Percentiles rank a stretch among this genome's conserved stretches.
These are phyloP conservation scores for Apoda limacodes DNA, from an alignment of 2,888 invertebrate genomes.

Conservation along the genomic window DNA sequence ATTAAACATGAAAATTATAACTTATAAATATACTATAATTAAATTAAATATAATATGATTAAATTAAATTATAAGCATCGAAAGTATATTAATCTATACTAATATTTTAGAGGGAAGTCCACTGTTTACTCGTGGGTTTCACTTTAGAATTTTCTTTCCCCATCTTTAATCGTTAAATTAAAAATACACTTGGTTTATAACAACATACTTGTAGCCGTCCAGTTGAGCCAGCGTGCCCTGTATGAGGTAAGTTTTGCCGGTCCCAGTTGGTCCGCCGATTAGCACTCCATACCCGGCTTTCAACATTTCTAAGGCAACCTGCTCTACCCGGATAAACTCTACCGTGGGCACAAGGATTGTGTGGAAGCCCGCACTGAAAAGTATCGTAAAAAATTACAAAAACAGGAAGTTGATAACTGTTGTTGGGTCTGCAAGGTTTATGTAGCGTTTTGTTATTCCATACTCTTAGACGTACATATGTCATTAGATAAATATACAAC, in stretches of 20 bases:
- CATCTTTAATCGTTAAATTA: too few species aligned
- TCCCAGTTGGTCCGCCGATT: slow-evolving; percentile 88
- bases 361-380: slow-evolving; percentile 79
- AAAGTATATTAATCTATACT: too few species aligned
- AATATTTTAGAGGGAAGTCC: too few species aligned
- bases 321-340: slow-evolving; percentile 87
- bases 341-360: slow-evolving; percentile 89
- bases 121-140: too few species aligned
- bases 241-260: slow-evolving; percentile 86
- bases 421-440: too few species aligned
- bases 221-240: slow-evolving; percentile 74
- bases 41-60: too few species aligned
- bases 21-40: too few species aligned
- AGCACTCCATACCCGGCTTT: slow-evolving; percentile 77
- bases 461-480: not conserved
- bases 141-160: too few species aligned
- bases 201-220: slow-evolving; percentile 34
- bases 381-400: slow-evolving; percentile 1
- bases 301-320: slow-evolving; percentile 76
- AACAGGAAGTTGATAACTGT: not conserved
- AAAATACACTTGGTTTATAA: too few species aligned
- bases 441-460: too few species aligned
- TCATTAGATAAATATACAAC: not conserved
- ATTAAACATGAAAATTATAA: too few species aligned
- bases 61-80: too few species aligned